Conservation (phyloP, 1,140 invertebrate genomes). For the Sarcophaga bullata region DNA sequence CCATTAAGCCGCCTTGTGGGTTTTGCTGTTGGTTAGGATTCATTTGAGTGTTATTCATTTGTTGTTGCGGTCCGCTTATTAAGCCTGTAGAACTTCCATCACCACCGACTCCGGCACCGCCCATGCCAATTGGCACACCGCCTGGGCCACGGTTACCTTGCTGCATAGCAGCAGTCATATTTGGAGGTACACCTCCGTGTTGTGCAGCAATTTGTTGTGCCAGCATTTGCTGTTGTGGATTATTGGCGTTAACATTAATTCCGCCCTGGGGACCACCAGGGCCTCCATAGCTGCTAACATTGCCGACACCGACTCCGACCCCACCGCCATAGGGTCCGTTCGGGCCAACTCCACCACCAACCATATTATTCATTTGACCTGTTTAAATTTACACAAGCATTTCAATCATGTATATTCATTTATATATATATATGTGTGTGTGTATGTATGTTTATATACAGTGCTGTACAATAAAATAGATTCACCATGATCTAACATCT, state of each 20-base stretch:
- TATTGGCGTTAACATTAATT: slow-evolving; percentile 47
- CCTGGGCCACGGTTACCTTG: slow-evolving; percentile 61
- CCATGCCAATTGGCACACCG: slow-evolving; percentile 59
- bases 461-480: too few relatives aligned
- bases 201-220: slow-evolving; percentile 66
- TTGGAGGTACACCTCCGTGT: slow-evolving; percentile 68
- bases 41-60: slow-evolving; percentile 47
- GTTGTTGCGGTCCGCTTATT: slow-evolving; percentile 58
- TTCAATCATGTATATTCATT: slow-evolving; percentile 27
- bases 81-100: slow-evolving; percentile 70
- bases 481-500: too few relatives aligned
- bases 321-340: slow-evolving; percentile 56
- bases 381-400: not conserved
- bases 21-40: slow-evolving; percentile 49
- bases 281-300: slow-evolving; percentile 52
- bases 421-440: not conserved
- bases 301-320: slow-evolving; percentile 47
- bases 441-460: not conserved
- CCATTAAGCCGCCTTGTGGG: slow-evolving; percentile 45
- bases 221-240: slow-evolving; percentile 58
- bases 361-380: slow-evolving; percentile 63
- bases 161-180: slow-evolving; percentile 66
- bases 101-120: slow-evolving; percentile 66
- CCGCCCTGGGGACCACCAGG: slow-evolving; percentile 52
- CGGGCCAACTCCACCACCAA: slow-evolving; percentile 47